Percentiles rank a stretch among this genome's conserved stretches.
These are phyloP conservation scores for Calameuta idolon DNA, from an alignment of 2,888 invertebrate genomes.

Conservation along the genomic window DNA sequence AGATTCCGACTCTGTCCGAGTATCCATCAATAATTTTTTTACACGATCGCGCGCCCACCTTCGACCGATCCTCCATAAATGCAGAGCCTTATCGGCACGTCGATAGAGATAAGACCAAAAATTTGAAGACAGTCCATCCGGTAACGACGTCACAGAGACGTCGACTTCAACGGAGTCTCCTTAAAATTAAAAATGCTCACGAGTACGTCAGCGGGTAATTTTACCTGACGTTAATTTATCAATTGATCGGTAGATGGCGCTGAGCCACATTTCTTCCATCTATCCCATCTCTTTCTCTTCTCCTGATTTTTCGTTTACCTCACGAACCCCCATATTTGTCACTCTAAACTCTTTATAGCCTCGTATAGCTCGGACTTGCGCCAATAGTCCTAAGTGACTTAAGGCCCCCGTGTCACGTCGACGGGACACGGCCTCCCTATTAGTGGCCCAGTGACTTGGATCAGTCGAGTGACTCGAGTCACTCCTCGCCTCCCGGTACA, in stretches of 20 bases:
- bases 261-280: background rate
- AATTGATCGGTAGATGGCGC: background rate
- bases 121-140: background rate
- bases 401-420: background rate
- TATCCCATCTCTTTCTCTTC: background rate
- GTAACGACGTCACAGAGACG: background rate
- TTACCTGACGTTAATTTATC: constrained; percentile 1
- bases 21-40: background rate
- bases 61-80: background rate
- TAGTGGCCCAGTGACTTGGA: constrained; percentile 39
- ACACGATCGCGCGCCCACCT: background rate
- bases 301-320: background rate
- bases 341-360: constrained; percentile 19
- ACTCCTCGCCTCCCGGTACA: constrained; percentile 1
- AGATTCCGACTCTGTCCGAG: constrained; percentile 31
- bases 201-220: background rate
- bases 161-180: too few relatives aligned
- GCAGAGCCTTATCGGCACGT: background rate
- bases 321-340: constrained; percentile 8
- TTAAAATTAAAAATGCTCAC: background rate
- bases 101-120: background rate
- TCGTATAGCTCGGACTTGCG: background rate
- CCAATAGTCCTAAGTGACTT: constrained; percentile 10
- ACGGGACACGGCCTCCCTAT: constrained; percentile 44
- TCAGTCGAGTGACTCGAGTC: constrained; percentile 18